Base-by-base conservation (phyloP, 2,888 invertebrate genomes). In the Brachypterus glaber region DNA sequence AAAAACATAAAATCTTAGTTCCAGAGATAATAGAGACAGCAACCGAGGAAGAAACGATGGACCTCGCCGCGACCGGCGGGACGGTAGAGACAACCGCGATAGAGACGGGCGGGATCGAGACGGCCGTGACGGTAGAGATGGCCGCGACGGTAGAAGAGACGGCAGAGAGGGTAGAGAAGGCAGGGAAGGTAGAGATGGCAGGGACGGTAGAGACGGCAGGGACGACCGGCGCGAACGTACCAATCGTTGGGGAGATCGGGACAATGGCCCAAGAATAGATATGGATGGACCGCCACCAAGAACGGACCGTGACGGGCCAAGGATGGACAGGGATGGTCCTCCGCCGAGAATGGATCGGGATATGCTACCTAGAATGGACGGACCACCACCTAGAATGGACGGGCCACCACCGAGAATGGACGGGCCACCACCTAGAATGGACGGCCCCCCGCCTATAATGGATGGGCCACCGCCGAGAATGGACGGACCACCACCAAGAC, bases 241-340 rank as follows among this genome's bases (percentile, higher is more conserved):
- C n/a, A 53, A 50, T 21, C 46, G 49, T 7, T 49, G 49, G 49
- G 62, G 70, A 58, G 68, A 67, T 46, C 66, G 45, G 33, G 50
- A 30, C 32, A 29, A 15, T 30, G 39, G 34, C 32, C 16, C 32
- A 9, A 9, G 27, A 9, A n/a, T n/a, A n/a, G 27, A 27, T 11
- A 11, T 4, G 12, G 16, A 30, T 15, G 9, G 7, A 24, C 37
- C 12, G 11, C 25, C 9, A 4, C 7, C 8, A 11, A 4, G 4
- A 13, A 27, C 8, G 11, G 27, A 27, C 27, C 8, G 4, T 4
- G 27, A 27, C 7, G 21, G 21, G 5, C n/a, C n/a, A n/a, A n/a
- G n/a, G n/a, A n/a, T n/a, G n/a, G n/a, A n/a, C n/a, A n/a, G n/a
- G n/a, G n/a, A n/a, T n/a, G n/a, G n/a, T n/a, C n/a, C n/a, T n/a